phyloP scores from a whole-genome alignment of 2,797 vertebrate species.

The Falco naumanni region DNA sequence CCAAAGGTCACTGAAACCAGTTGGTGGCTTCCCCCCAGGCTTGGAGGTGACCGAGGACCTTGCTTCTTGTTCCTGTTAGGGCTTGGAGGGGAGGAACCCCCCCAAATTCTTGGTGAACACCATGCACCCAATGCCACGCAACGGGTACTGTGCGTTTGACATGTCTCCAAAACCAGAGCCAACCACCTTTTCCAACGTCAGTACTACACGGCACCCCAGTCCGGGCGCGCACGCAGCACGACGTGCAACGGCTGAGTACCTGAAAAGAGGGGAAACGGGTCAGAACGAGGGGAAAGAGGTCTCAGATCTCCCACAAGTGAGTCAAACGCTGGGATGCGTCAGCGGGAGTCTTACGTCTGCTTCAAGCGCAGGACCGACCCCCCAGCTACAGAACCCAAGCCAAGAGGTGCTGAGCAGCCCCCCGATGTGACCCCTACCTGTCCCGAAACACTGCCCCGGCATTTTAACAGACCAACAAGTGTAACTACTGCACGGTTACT shows the following conservation, averaged over 20 bases:
- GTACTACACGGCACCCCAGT: not conserved
- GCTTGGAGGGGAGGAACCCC: not conserved
- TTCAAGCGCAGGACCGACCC: not conserved
- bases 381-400: not conserved
- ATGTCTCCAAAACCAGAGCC: not conserved
- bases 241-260: not conserved
- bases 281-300: not conserved
- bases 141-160: not conserved
- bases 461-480: not conserved
- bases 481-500: not conserved
- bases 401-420: not conserved
- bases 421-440: not conserved
- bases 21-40: not conserved
- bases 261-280: not conserved
- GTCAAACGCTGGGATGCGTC: not conserved
- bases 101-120: not conserved
- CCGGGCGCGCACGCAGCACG: accelerated
- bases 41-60: not conserved
- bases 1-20: not conserved
- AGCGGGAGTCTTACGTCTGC: not conserved
- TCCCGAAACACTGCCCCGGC: slow-evolving; percentile 17
- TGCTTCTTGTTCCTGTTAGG: not conserved
- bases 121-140: not conserved
- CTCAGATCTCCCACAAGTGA: accelerated
- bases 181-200: not conserved